Evolutionary conservation across 2,797 vertebrate species (phyloP).

Genomic region (Xenentodon cancila): DNA sequence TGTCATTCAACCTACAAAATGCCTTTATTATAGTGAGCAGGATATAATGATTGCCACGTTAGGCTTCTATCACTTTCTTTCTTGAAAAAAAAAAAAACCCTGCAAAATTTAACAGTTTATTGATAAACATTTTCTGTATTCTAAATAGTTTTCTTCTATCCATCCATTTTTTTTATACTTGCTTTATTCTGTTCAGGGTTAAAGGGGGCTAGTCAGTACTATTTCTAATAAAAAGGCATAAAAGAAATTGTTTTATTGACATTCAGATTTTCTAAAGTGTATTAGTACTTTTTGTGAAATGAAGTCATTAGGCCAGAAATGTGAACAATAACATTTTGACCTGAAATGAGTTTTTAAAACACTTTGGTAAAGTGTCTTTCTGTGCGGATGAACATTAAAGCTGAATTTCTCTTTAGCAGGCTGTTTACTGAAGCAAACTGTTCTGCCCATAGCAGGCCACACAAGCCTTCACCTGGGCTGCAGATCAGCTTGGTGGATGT

Average conservation of each 20-base stretch:
- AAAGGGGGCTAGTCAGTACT: not conserved
- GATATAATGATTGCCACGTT: conserved; percentile 34
- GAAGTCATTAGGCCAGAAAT: conserved; percentile 28
- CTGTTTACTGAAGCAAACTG: conserved; percentile 40
- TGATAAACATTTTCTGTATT: conserved; percentile 28
- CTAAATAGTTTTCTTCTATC: not conserved
- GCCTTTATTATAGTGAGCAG: conserved; percentile 55
- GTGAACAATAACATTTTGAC: conserved; percentile 17
- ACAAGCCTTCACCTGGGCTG: conserved; percentile 35
- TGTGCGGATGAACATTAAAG: conserved; percentile 32
- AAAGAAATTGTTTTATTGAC: not conserved
- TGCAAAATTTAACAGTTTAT: not conserved
- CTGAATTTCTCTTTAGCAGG: conserved; percentile 37
- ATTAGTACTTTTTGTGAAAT: not conserved
- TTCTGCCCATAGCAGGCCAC: conserved; percentile 47
- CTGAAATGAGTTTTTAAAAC: conserved; percentile 24
- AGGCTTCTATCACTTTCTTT: conserved; percentile 6
- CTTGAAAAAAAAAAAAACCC: too few relatives aligned
- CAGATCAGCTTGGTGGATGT: conserved; percentile 45
- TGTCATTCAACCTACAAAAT: conserved; percentile 70
- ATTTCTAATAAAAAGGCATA: conserved; percentile 4
- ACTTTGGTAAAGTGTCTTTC: conserved; percentile 14
- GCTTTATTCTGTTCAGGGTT: too few relatives aligned
- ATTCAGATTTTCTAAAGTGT: conserved; percentile 1
- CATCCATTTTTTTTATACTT: too few relatives aligned